Base-by-base conservation (phyloP, 2,797 vertebrate species). In the Sitta carolinensis region DNA sequence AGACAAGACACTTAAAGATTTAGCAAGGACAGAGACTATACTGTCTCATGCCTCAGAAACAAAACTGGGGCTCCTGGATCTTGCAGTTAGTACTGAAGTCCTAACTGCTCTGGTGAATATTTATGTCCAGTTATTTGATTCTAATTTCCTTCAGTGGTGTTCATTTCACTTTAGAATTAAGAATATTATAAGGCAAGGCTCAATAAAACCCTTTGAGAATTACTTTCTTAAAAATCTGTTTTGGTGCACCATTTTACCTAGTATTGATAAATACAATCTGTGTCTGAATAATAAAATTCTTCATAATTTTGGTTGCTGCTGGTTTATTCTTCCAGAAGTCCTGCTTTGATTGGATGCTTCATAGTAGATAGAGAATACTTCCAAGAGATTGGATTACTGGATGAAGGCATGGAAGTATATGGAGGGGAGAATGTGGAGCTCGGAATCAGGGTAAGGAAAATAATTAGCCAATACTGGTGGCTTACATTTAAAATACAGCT, bases 401-500 rank as follows among this genome's bases (percentile, higher is more conserved):
- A 99, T 72, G 99, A 99, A 97, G 99, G 99, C 84, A 99, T 99
- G 99, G 99, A 99, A 96, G 98, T 99, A 50, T 99, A 99, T 0
- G 99, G 99, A 67, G 99, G 99, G 78, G 99, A 99, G 95, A 99
- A 99, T 29, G 99, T 99, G 66, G 99, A 99, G 97, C 98, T 99
- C 1, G 99, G 99, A 50, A 98, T 99, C 95, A 98, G 99, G 98
- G 99, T 99, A 98, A 99, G 99, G 97, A 96, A 81, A 29, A 34
- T 67, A 62, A 96, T 68, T 79, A 78, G 22, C 11, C 67, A 40
- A 0, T 11, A 4, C 25, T 51, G 15, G 11, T 77, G 42, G 5
- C 45, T 78, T 67, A 11, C 20, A 13, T 74, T 69, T 89, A 51
- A 81, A 89, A 61, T 84, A 34, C 3, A 47, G 5, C 11, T 83